These are phyloP conservation scores for Hipposideros larvatus DNA, from an alignment of 2,797 vertebrate species.

Conservation along the genomic window DNA sequence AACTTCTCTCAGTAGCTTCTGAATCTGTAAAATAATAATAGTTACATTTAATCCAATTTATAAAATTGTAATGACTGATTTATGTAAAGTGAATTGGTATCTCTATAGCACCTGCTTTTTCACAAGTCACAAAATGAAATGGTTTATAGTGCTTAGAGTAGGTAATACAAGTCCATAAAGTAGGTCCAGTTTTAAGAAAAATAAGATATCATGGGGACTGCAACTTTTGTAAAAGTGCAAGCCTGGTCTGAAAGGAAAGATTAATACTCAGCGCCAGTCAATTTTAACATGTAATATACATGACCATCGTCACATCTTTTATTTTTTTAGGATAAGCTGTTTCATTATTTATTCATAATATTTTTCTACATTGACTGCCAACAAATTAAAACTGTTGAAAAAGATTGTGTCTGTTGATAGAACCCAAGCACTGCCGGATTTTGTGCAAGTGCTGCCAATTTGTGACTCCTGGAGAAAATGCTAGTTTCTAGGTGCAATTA, in stretches of 20 bases:
- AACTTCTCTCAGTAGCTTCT: constrained; percentile 13
- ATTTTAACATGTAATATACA: not conserved
- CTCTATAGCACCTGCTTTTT: not conserved
- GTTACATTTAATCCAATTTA: not conserved
- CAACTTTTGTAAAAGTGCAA: not conserved
- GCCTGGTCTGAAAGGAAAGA: not conserved
- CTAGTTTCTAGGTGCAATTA: not conserved
- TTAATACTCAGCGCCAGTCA: not conserved
- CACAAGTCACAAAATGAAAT: not conserved
- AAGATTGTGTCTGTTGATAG: not conserved
- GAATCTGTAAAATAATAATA: not conserved
- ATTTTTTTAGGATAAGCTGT: not conserved
- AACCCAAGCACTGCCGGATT: not conserved
- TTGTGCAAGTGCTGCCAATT: not conserved
- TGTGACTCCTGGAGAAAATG: not conserved
- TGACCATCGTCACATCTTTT: not conserved
- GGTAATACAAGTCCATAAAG: not conserved
- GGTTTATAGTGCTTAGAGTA: not conserved
- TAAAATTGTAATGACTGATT: not conserved
- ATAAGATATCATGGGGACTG: no score
- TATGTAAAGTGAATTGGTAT: not conserved
- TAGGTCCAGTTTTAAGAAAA: not conserved
- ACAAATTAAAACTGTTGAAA: not conserved
- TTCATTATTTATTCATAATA: not conserved
- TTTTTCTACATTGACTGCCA: not conserved